Conservation (phyloP, 2,113 vertebrate genomes). For the Myrmecophaga tridactyla region DNA sequence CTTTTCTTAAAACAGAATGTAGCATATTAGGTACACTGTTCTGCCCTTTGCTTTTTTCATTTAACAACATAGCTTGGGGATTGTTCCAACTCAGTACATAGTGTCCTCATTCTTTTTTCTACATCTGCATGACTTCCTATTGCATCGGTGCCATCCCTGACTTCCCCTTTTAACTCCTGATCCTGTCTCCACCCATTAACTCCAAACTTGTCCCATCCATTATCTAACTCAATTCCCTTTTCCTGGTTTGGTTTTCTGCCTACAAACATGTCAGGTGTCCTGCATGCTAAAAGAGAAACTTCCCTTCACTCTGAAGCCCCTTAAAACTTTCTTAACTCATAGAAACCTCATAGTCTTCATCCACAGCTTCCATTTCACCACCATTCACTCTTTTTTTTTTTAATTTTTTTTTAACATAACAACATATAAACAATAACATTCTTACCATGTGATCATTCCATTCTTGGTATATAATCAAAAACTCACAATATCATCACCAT, state of each 20-base stretch:
- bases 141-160: background rate
- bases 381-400: too few species aligned
- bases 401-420: too few species aligned
- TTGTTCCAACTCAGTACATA: background rate
- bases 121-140: background rate
- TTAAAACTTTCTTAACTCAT: background rate
- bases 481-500: too few species aligned
- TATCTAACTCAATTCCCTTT: background rate
- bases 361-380: background rate
- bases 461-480: too few species aligned
- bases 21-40: background rate
- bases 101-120: background rate
- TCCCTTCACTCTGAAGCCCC: background rate
- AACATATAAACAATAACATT: too few species aligned
- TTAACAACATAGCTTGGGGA: background rate
- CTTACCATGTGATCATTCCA: too few species aligned
- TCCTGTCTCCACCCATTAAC: background rate
- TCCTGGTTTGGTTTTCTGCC: background rate
- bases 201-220: background rate
- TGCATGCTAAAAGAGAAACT: background rate
- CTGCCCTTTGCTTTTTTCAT: background rate
- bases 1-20: background rate
- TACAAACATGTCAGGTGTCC: background rate
- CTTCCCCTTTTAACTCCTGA: background rate
- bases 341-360: background rate